A percentile compares a stretch with the other conserved stretches of the same genome.
Conservation (phyloP, 1,140 invertebrate species). For the Ceratosolen solmsi region DNA sequence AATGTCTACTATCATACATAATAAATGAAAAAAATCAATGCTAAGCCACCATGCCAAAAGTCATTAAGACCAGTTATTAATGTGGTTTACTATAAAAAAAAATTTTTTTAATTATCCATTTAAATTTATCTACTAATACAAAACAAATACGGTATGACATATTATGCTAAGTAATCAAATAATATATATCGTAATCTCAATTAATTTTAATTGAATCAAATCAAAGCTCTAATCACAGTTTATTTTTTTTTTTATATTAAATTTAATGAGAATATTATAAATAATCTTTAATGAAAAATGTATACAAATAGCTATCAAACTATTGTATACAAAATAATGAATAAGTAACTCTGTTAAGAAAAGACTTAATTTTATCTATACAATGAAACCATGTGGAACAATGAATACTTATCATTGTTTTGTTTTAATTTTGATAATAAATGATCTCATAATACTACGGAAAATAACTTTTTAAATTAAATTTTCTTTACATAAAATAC, state of each 20-base stretch:
- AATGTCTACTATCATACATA: not conserved
- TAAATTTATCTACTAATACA: not conserved
- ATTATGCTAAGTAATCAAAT: too few species aligned
- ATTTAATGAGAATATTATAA: not conserved
- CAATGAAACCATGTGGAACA: not conserved
- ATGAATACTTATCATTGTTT: not conserved
- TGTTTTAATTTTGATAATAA: not conserved
- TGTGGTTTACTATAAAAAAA: not conserved
- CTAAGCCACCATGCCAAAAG: not conserved
- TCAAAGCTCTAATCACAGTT: not conserved
- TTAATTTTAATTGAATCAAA: not conserved
- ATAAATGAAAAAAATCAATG: slow-evolving; percentile 11
- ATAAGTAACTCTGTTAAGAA: not conserved
- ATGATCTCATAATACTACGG: not conserved
- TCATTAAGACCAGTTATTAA: not conserved
- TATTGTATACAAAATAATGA: not conserved
- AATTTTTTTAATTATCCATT: not conserved
- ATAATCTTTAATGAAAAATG: not conserved
- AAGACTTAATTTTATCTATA: not conserved
- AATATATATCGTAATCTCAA: too few species aligned
- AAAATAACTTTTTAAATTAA: not conserved
- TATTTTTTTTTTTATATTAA: not conserved
- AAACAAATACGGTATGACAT: too few species aligned
- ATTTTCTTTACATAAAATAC: not conserved
- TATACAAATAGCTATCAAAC: not conserved